These are phyloP conservation scores for Trachymyrmex septentrionalis DNA, from an alignment of 1,140 invertebrate genomes.

Conservation along the genomic window DNA sequence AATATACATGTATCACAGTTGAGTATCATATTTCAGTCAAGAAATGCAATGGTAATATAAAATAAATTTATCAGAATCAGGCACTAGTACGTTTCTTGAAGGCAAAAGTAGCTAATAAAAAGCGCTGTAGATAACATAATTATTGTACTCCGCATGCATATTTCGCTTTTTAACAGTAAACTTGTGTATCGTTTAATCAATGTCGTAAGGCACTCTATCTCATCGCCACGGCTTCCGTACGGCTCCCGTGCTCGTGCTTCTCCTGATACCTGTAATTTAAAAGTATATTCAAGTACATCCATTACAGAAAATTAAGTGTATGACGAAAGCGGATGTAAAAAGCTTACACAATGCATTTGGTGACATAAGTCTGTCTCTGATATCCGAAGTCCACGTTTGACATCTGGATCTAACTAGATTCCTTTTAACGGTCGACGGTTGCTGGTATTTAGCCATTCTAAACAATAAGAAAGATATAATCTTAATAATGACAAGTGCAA, in stretches of 20 bases:
- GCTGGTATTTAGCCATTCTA: slow-evolving; percentile 71
- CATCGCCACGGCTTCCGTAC: slow-evolving; percentile 84
- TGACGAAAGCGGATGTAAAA: not conserved
- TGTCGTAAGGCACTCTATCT: slow-evolving; percentile 63
- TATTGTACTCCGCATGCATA: not conserved
- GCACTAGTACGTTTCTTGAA: slow-evolving; percentile 3
- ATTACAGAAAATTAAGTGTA: not conserved
- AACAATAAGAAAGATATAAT: not conserved
- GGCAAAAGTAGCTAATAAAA: slow-evolving; percentile 10
- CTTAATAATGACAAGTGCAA: not conserved
- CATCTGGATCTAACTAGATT: slow-evolving; percentile 80
- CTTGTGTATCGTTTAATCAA: slow-evolving; percentile 27
- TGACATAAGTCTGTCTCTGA: slow-evolving; percentile 79
- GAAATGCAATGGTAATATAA: slow-evolving; percentile 32
- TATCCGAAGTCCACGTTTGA: slow-evolving; percentile 84
- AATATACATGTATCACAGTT: slow-evolving; percentile 54
- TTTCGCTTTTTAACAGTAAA: not conserved
- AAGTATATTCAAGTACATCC: not conserved
- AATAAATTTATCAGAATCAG: slow-evolving; percentile 39
- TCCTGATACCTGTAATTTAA: slow-evolving; percentile 81
- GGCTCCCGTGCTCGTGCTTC: slow-evolving; percentile 83
- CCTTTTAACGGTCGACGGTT: slow-evolving; percentile 69
- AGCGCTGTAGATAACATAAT: slow-evolving; percentile 26
- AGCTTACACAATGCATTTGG: slow-evolving; percentile 80
- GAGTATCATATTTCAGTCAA: slow-evolving; percentile 33